A percentile compares a stretch with the other conserved stretches of the same genome.
phyloP scores from a whole-genome alignment of 2,113 vertebrate species.

The Chinchilla lanigera region DNA sequence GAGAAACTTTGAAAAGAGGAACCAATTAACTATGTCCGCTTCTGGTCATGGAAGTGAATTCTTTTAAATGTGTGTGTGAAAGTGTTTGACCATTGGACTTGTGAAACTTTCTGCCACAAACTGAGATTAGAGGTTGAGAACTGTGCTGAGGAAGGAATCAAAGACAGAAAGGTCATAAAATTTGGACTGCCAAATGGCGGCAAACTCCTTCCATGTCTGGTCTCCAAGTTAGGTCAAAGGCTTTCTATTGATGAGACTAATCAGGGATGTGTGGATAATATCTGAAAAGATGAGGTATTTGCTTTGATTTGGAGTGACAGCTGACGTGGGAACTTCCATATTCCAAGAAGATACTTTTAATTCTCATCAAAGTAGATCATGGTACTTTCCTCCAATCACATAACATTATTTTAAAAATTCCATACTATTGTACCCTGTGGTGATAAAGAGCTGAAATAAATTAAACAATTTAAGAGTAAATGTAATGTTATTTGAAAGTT shows the following conservation, averaged over 20 bases:
- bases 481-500: background rate
- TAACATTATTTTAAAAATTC: background rate
- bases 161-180: background rate
- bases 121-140: background rate
- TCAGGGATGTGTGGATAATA: background rate
- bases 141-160: background rate
- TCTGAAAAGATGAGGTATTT: background rate
- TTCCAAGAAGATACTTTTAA: background rate
- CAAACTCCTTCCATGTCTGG: background rate
- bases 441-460: background rate
- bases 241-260: background rate
- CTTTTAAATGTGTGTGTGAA: background rate
- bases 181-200: background rate
- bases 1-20: slow-evolving; percentile 70
- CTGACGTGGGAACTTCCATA: background rate
- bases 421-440: background rate
- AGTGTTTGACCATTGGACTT: background rate
- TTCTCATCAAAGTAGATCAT: background rate
- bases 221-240: background rate
- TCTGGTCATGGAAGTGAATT: background rate
- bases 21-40: background rate
- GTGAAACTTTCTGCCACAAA: background rate
- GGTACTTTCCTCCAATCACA: background rate
- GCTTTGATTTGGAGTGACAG: background rate
- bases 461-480: background rate